These are phyloP conservation scores for Crotalus helleri DNA, from an alignment of 2,113 vertebrate species.

Conservation along the genomic window DNA sequence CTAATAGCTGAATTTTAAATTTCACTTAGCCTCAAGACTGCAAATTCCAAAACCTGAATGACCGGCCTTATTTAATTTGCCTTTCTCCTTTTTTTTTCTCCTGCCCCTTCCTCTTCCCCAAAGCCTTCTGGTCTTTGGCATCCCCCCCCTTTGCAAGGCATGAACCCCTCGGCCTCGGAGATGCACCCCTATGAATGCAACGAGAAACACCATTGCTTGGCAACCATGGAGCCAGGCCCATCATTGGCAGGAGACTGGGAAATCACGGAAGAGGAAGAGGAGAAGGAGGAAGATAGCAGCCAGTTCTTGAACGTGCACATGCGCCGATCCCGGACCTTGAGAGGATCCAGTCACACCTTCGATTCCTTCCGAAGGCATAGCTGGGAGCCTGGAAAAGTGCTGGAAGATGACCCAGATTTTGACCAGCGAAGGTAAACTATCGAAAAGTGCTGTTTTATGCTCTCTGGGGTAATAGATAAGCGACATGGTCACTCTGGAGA, in stretches of 20 bases:
- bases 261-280: not conserved
- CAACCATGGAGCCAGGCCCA: not conserved
- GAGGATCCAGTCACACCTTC: conserved; percentile 15
- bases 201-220: conserved; percentile 40
- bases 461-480: too few relatives aligned
- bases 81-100: not conserved
- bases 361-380: conserved; percentile 79
- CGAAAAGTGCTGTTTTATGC: too few relatives aligned
- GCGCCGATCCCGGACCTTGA: conserved; percentile 32
- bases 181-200: not conserved
- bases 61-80: not conserved
- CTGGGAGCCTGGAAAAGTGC: conserved; percentile 74
- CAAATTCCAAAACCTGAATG: not conserved
- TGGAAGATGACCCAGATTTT: conserved; percentile 38
- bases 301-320: not conserved
- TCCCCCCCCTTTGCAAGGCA: not conserved
- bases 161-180: conserved; percentile 17
- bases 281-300: conserved; percentile 1
- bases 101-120: not conserved
- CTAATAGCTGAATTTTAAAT: not conserved
- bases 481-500: too few relatives aligned
- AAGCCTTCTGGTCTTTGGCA: not conserved
- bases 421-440: conserved; percentile 37
- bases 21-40: not conserved
- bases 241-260: conserved; percentile 15